These are phyloP conservation scores for Clistopyga incitator DNA, from an alignment of 2,888 invertebrate genomes.

Conservation along the genomic window DNA sequence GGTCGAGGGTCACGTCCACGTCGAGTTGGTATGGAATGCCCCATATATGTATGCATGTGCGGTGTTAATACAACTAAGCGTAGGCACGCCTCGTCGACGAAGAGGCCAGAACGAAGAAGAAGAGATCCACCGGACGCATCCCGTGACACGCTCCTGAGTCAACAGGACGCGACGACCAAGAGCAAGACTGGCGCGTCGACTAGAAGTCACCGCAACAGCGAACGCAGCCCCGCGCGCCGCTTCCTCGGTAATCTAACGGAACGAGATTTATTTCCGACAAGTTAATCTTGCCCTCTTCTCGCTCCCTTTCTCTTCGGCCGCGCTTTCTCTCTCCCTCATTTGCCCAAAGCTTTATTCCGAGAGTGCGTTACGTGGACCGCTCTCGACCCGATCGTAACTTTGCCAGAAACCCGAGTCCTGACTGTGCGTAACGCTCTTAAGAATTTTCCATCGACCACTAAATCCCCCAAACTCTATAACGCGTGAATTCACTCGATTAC, in stretches of 20 bases:
- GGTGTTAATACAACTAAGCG: neutral
- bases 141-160: conserved; percentile 69
- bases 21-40: too few species aligned
- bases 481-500: too few species aligned
- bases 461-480: neutral
- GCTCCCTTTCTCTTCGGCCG: conserved; percentile 46
- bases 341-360: conserved; percentile 47
- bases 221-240: conserved; percentile 38
- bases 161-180: conserved; percentile 67
- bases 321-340: conserved; percentile 29
- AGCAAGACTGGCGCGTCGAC: conserved; percentile 24
- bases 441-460: conserved; percentile 29
- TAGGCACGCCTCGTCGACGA: conserved; percentile 7
- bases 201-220: conserved; percentile 26
- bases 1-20: too few species aligned
- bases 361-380: conserved; percentile 6
- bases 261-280: conserved; percentile 74
- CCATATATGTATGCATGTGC: neutral
- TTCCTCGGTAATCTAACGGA: conserved; percentile 72
- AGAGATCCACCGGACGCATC: conserved; percentile 45
- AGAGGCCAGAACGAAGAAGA: conserved; percentile 24
- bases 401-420: conserved; percentile 29
- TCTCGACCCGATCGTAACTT: conserved; percentile 40
- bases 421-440: neutral
- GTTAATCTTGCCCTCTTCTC: conserved; percentile 69